Evolutionary conservation across 2,797 vertebrate species (phyloP), one percentile per base, ranked within the genome.

Genomic region (Xiphorhynchus erythropygius): DNA sequence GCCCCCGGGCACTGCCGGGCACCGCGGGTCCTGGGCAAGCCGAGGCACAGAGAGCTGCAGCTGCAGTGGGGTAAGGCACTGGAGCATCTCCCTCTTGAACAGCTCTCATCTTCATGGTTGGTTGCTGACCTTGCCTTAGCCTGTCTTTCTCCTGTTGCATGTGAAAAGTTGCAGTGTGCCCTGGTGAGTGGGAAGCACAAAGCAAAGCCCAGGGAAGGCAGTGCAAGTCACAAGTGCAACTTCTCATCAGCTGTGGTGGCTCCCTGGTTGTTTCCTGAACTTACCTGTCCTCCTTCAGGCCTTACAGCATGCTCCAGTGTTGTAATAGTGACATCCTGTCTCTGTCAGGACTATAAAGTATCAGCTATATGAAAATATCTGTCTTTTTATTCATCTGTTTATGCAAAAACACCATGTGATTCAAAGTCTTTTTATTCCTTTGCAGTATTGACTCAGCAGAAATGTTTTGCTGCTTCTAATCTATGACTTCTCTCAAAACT

Each of bases 1-100:
- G 99, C 99, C 21, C 99, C 99, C 22, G 99, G 98, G n/a, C 98
- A 96, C 70, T 99, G 99, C 97, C 98, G 98, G 81, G 98, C 98
- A 2, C 99, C 99, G 7, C 97, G 98, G 90, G 97, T 99, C 73
- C 92, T 99, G 97, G 99, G 99, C 90, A 99, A 99, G 98, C 98
- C 99, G 73, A 99, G 99, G 98, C 99, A 99, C 98, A 99, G 98
- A 98, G 99, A 99, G 93, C 98, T 99, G 82, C 98, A 98, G 97
- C 98, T 99, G 85, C 98, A 99, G 64, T 99, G 99, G 99, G 99
- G 99, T 99, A 97, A 99, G 99, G 87, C 41, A 6, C 89, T 9
- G 35, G 10, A 63, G 49, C 47, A 3, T 25, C 18, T 65, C 42
- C 1, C 49, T 78, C 7, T 9, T 22, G 9, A 10, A 7, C 16